These are phyloP conservation scores for Arenaria interpres DNA, from an alignment of 2,113 vertebrate genomes.

Conservation along the genomic window DNA sequence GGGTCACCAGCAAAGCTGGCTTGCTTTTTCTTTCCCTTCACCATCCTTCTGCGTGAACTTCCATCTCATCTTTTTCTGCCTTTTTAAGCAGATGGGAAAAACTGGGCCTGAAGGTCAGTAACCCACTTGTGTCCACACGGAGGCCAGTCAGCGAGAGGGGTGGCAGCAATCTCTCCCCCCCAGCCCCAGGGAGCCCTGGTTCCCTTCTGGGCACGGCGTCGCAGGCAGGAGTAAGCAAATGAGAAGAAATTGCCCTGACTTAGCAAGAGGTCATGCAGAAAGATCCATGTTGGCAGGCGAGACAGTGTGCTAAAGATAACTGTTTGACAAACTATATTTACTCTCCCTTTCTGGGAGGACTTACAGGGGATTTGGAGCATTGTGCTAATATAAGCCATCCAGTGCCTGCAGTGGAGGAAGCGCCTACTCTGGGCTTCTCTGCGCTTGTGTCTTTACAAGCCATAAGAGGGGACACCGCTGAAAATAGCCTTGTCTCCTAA, in stretches of 20 bases:
- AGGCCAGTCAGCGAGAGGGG: not conserved
- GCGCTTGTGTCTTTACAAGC: slow-evolving; percentile 33
- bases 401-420: slow-evolving; percentile 53
- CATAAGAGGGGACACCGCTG: slow-evolving; percentile 3
- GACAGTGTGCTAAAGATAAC: slow-evolving; percentile 69
- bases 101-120: not conserved
- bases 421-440: not conserved
- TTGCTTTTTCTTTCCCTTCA: not conserved
- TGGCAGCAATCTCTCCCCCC: not conserved
- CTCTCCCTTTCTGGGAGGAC: slow-evolving; percentile 67
- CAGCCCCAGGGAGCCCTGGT: not conserved
- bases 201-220: not conserved
- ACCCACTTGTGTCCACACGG: not conserved
- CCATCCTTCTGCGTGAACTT: not conserved
- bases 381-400: slow-evolving; percentile 62
- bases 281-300: slow-evolving; percentile 55
- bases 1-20: not conserved
- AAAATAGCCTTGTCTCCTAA: slow-evolving; percentile 53
- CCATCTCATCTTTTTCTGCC: not conserved
- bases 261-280: slow-evolving; percentile 65
- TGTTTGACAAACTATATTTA: slow-evolving; percentile 68
- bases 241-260: slow-evolving; percentile 59
- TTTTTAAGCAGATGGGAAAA: not conserved
- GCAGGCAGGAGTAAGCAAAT: slow-evolving; percentile 8
- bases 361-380: slow-evolving; percentile 68